Evolutionary conservation across 1,140 invertebrate species (phyloP).

Genomic region (Atta cephalotes): DNA sequence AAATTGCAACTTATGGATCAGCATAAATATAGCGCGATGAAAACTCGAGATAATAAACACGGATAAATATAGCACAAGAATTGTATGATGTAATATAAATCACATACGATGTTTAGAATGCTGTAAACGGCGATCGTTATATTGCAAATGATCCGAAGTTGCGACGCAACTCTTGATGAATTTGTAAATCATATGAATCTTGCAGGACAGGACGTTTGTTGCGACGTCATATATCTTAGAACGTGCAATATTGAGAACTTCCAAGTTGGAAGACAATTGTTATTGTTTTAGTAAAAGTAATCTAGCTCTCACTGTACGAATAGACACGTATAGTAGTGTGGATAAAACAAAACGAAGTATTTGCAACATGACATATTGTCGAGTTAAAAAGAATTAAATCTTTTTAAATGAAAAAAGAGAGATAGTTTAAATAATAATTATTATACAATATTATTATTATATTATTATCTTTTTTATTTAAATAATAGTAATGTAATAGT

Average conservation of each 20-base stretch:
- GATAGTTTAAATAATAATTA: conserved; percentile 7
- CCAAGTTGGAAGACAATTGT: conserved; percentile 6
- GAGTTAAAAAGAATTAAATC: background rate
- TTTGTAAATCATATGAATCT: background rate
- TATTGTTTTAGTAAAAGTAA: conserved; percentile 38
- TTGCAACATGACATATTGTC: background rate
- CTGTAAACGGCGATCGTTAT: background rate
- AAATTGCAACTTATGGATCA: background rate
- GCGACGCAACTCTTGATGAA: background rate
- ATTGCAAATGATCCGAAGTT: background rate
- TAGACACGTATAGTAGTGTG: conserved; percentile 20
- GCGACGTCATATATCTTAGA: background rate
- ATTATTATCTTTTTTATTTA: too few species aligned
- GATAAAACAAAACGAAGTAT: conserved; percentile 20
- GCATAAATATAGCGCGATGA: background rate
- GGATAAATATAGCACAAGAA: background rate
- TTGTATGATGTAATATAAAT: background rate
- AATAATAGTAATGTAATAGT: background rate
- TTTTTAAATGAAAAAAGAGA: background rate
- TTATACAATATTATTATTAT: too few species aligned
- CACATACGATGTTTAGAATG: background rate
- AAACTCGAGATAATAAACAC: background rate
- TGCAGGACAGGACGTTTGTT: background rate
- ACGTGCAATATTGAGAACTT: conserved; percentile 36
- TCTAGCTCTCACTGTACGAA: background rate